A percentile compares a stretch with the other conserved stretches of the same genome.
Evolutionary conservation across 2,113 vertebrate genomes (phyloP).

Genomic region (Cyanistes caeruleus): DNA sequence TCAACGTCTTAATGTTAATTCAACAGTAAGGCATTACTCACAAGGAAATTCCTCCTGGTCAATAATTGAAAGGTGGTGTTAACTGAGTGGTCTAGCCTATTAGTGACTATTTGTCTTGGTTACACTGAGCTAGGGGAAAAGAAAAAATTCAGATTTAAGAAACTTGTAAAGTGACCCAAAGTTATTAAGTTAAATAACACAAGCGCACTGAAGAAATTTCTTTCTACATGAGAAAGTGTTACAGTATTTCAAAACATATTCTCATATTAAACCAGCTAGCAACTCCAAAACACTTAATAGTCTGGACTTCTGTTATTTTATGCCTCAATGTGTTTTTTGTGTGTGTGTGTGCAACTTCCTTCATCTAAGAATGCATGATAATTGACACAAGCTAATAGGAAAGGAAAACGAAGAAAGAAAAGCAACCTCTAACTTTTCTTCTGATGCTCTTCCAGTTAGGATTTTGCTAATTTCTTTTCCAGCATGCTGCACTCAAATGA

Average conservation of each 20-base stretch:
- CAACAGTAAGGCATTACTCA: neutral
- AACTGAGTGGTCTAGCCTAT: neutral
- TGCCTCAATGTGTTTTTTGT: neutral
- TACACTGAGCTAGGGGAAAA: neutral
- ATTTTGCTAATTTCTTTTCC: neutral
- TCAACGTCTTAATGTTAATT: neutral
- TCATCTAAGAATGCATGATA: neutral
- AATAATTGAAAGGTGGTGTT: neutral
- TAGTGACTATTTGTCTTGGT: neutral
- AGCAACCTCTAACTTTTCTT: neutral
- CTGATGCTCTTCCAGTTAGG: rapidly evolving
- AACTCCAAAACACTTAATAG: neutral
- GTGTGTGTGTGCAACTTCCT: neutral
- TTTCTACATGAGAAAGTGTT: neutral
- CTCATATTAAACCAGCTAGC: neutral
- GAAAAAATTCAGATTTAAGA: neutral
- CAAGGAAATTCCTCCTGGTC: neutral
- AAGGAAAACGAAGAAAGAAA: neutral
- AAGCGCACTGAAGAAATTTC: neutral
- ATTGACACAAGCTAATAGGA: neutral
- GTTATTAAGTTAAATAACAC: neutral
- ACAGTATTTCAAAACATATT: neutral
- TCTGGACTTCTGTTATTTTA: neutral
- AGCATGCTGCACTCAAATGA: neutral
- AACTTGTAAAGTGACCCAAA: neutral